Base-by-base conservation (phyloP, 2,113 vertebrate genomes). In the Leptobrachium leishanense region DNA sequence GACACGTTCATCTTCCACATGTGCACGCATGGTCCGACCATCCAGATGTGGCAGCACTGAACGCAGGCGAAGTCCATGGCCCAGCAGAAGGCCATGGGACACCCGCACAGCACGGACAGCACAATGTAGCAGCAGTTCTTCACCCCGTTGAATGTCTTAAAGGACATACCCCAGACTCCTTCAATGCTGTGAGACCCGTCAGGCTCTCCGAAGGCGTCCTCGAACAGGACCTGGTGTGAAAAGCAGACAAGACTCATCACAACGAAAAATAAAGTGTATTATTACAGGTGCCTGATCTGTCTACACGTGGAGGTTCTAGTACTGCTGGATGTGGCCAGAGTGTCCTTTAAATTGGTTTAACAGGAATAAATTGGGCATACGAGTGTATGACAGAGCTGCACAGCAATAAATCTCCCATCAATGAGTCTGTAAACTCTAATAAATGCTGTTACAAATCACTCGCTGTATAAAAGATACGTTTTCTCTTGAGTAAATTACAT, bases 31-130 rank as follows among this genome's bases (percentile, higher is more conserved):
- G 81, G 81, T 5, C 74, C 75, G 44, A 82, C 6, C 39, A 59
- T 72, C 81, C 81, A 82, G 69, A 82, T 54, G 76, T 82, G 81
- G 5, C 71, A 82, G 76, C 74, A 82, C 81, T 82, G 81, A 1
- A 79, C 15, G 15, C 81, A 82, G 53, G 81, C 76, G 41, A 82
- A 82, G 10, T 82, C 46, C 63, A 77, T 54, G 0, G 75, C 81
- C 81, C 81, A 82, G 76, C 81, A 82, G 63, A 77, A 82, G 12
- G 81, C 75, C 63, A 82, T 57, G 4, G 81, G 81, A 31, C 75
- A 77, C 2, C 75, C 81, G 9, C 81, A 82, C 76, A 82, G 81
- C 10, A 82, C 53, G 12, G 81, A 82, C 74, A 82, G 70, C 44
- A 82, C 75, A 3, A 82, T 43, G 75, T 82, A 82, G 53, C 81